phyloP scores from a whole-genome alignment of 2,113 vertebrate species.

The Sakesphorus luctuosus region DNA sequence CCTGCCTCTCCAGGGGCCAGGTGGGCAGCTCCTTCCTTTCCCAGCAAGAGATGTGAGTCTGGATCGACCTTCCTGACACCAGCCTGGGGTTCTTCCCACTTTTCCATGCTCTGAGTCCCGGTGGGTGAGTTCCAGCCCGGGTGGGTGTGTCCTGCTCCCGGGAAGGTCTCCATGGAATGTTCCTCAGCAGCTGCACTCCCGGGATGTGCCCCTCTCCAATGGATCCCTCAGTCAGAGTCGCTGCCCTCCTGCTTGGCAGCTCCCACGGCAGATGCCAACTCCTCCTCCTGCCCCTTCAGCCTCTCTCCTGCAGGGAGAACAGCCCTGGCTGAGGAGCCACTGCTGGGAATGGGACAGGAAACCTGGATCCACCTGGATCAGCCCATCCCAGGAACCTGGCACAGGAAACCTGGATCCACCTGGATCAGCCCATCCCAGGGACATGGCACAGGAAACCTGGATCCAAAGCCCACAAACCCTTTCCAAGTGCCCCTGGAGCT shows the following conservation, averaged over 20 bases:
- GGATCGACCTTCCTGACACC: not conserved
- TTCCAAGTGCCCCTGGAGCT: rapidly evolving
- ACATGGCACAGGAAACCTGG: too few relatives aligned
- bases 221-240: constrained; percentile 85
- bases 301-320: constrained; percentile 83
- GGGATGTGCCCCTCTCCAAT: not conserved
- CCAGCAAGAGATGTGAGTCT: not conserved
- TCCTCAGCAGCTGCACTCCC: not conserved
- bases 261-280: constrained; percentile 81
- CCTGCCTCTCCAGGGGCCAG: not conserved
- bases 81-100: not conserved
- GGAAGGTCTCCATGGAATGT: not conserved
- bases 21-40: not conserved
- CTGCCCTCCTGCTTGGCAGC: constrained; percentile 75
- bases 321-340: rapidly evolving
- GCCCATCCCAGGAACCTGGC: too few relatives aligned
- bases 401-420: too few relatives aligned
- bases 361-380: too few relatives aligned
- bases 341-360: rapidly evolving
- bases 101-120: not conserved
- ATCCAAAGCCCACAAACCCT: not conserved
- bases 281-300: constrained; percentile 88
- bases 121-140: not conserved
- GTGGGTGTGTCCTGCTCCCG: too few relatives aligned
- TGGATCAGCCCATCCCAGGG: too few relatives aligned